Conservation (phyloP, 2,888 invertebrate genomes). For the Thera obeliscata region DNA sequence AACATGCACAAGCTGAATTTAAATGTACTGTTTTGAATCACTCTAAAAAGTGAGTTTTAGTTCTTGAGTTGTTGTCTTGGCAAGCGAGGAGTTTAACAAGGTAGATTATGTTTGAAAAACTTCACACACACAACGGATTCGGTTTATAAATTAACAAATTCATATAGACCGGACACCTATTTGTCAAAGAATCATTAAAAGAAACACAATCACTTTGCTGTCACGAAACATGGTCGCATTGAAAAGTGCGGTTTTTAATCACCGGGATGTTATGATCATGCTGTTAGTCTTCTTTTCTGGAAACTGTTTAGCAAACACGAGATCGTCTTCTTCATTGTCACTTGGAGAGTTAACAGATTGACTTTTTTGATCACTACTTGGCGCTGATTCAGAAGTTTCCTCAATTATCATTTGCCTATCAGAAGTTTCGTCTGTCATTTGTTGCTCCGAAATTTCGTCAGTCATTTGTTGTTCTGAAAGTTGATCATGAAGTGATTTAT, state of each 20-base stretch:
- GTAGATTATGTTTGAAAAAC: no score
- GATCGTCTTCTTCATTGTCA: slow-evolving; percentile 60
- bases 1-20: no score
- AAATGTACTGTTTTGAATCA: no score
- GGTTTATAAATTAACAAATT: no score
- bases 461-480: slow-evolving; percentile 9
- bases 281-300: neutral
- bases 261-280: neutral
- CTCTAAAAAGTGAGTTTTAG: no score
- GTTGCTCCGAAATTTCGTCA: slow-evolving; percentile 13
- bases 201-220: slow-evolving; percentile 10
- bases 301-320: slow-evolving; percentile 56
- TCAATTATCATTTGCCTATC: slow-evolving; percentile 19
- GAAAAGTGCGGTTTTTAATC: slow-evolving; percentile 23
- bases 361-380: slow-evolving; percentile 48
- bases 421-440: slow-evolving; percentile 32
- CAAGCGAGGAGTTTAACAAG: no score
- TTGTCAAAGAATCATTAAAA: slow-evolving; percentile 7
- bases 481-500: slow-evolving; percentile 13
- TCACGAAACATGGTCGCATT: slow-evolving; percentile 16
- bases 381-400: slow-evolving; percentile 32
- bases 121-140: no score
- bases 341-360: slow-evolving; percentile 49
- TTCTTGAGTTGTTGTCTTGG: no score
- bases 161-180: no score